Percentiles rank a stretch among this genome's conserved stretches.
These are phyloP conservation scores for Arizona elegans DNA, from an alignment of 2,113 vertebrate species.

Conservation along the genomic window DNA sequence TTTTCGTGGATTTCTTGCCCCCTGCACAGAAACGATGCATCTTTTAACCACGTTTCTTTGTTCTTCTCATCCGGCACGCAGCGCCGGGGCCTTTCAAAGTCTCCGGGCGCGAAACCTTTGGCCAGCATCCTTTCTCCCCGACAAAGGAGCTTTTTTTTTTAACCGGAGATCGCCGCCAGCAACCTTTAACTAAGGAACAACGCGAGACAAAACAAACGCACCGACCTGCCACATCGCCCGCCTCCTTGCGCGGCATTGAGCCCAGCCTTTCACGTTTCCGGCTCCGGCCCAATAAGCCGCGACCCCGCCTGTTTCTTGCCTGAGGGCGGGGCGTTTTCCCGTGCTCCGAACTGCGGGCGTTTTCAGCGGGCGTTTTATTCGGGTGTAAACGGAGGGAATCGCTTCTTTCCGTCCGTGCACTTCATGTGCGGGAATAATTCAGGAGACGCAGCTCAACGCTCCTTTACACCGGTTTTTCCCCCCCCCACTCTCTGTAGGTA, in stretches of 20 bases:
- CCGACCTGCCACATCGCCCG: background rate
- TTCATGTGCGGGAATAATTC: background rate
- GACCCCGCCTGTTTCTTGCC: background rate
- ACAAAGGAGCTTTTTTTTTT: background rate
- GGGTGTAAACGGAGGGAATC: rapidly evolving
- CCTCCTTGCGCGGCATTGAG: background rate
- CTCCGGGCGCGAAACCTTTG: no score
- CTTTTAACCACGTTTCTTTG: background rate
- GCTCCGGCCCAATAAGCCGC: background rate
- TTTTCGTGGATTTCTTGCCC: background rate
- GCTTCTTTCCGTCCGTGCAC: background rate
- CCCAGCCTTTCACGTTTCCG: background rate
- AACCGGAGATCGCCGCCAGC: background rate
- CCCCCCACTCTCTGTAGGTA: no score
- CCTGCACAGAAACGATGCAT: background rate
- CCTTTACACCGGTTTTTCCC: background rate
- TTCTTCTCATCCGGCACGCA: background rate
- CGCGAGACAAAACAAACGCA: background rate
- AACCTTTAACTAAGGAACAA: background rate
- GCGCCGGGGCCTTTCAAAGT: background rate
- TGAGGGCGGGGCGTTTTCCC: no score
- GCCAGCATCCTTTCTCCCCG: background rate
- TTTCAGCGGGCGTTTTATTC: background rate
- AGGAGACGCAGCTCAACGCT: background rate
- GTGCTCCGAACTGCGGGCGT: background rate